These are phyloP conservation scores for Phrynocephalus vlangalii DNA, from an alignment of 2,797 vertebrate genomes.

Conservation along the genomic window DNA sequence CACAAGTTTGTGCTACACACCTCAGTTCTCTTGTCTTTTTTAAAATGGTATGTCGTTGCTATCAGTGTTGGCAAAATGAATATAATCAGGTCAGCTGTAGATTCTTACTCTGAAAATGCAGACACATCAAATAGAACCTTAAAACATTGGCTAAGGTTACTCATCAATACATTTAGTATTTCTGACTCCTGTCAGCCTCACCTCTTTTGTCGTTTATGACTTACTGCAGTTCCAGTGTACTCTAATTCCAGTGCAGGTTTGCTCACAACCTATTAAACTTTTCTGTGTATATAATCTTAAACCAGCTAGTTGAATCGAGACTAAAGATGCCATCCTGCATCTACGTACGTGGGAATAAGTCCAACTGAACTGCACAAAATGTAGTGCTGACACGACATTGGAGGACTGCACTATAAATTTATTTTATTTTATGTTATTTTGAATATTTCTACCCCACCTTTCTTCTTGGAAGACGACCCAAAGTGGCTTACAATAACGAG, in stretches of 20 bases:
- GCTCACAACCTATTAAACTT: neutral
- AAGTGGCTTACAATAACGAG: no score
- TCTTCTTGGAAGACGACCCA: no score
- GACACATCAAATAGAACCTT: neutral
- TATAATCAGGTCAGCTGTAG: no score
- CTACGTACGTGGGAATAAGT: neutral
- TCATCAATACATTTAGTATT: neutral
- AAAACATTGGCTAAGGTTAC: neutral
- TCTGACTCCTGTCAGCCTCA: neutral
- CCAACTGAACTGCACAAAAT: neutral
- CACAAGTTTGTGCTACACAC: neutral
- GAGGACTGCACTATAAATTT: no score
- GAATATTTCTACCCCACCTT: no score
- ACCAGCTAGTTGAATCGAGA: neutral
- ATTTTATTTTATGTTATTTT: no score
- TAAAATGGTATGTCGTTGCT: neutral
- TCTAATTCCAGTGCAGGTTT: neutral
- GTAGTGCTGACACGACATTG: neutral
- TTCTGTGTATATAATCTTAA: neutral
- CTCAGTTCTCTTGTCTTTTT: neutral
- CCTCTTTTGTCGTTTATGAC: neutral
- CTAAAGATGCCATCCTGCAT: neutral
- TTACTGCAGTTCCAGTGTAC: neutral
- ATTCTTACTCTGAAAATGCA: neutral
- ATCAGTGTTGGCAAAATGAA: no score